Evolutionary conservation across 2,113 vertebrate genomes (phyloP), one percentile per base, ranked within the genome.

Genomic region (Gnathonemus echidnorhynchus): DNA sequence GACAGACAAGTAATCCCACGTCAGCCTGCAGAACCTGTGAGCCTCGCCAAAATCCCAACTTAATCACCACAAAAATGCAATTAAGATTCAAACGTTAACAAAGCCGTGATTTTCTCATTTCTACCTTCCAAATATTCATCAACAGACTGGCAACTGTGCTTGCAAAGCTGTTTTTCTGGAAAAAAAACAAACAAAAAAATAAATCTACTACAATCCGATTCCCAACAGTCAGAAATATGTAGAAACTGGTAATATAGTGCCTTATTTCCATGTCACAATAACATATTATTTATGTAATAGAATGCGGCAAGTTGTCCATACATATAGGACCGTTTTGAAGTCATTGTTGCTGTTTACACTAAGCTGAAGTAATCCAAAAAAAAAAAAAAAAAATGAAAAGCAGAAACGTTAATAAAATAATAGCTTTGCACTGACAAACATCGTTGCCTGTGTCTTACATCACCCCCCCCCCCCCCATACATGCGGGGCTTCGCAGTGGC

Each of bases 391-490:
- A 86, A 2, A 48, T 46, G 42, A 49, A 87, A 35, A 87, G 48
- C 11, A 27, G 86, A 15, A 56, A 31, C 31, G n/a, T 87, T 87
- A 53, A 87, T 87, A 53, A 35, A 87, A 87, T 87, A 87, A 87
- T 39, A 53, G 50, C 88, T 74, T 87, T 87, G 86, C 50, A 48
- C 86, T 89, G 89, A 85, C 89, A 85, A 86, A 84, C 84, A 56
- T 89, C 39, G 62, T 89, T 66, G 89, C 89, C 46, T 45, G 39
- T 35, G 31, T 27, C 77, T 86, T 86, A 89, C 89, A 89, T 89
- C 89, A 86, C 35, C 80, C 45, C 35, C n/a, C 35, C 27, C n/a
- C 31, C 52, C n/a, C 31, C 2, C 21, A 58, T 9, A 45, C 83
- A n/a, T 24, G 58, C 70, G 0, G 31, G 88, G 13, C 88, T 24